Evolutionary conservation across 35 echinoderm and acorn worm genomes (phyloP).

Genomic region (Patiria miniata): DNA sequence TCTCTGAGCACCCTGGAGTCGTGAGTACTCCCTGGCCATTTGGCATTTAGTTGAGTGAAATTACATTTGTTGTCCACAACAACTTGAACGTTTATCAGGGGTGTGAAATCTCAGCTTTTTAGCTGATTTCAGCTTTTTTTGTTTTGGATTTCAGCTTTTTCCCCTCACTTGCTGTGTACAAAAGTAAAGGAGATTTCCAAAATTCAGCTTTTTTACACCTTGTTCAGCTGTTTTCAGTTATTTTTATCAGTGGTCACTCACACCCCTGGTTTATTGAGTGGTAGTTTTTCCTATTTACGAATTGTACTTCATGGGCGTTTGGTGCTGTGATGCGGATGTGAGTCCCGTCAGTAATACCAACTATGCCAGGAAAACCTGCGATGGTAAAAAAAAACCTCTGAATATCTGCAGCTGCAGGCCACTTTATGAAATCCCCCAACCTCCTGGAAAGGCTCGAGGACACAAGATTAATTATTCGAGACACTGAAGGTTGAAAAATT

Average conservation of each 20-base stretch:
- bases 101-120: no score
- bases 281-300: conserved; percentile 57
- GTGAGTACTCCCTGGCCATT: neutral
- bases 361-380: conserved; percentile 32
- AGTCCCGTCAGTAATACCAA: conserved; percentile 54
- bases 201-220: no score
- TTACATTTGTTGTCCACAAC: conserved; percentile 26
- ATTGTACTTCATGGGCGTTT: conserved; percentile 31
- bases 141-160: no score
- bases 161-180: no score
- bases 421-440: conserved; percentile 25
- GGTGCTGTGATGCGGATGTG: conserved; percentile 39
- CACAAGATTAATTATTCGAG: neutral
- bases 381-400: conserved; percentile 1
- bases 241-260: no score
- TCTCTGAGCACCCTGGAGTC: no score
- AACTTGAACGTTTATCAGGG: conserved; percentile 49
- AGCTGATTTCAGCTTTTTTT: no score
- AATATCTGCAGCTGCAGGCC: neutral
- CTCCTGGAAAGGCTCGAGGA: conserved; percentile 23
- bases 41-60: conserved; percentile 9
- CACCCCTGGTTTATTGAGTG: no score
- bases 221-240: no score
- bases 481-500: neutral
- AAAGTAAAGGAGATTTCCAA: no score